phyloP scores from a whole-genome alignment of 2,113 vertebrate genomes.

The Rhea pennata region DNA sequence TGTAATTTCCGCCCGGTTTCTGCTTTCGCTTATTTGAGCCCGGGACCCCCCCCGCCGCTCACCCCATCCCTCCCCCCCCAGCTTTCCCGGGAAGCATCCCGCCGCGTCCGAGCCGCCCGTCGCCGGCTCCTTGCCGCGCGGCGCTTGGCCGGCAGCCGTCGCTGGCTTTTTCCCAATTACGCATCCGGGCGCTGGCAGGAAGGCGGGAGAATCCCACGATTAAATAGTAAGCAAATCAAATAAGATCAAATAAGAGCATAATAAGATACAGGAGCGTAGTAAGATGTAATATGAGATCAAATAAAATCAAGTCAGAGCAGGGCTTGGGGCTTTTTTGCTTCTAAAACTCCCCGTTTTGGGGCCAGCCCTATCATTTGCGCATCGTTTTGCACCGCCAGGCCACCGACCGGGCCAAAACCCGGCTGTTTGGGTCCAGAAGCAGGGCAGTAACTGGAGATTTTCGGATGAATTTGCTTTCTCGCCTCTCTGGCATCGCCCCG shows the following conservation, averaged over 20 bases:
- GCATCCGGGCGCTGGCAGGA: no score
- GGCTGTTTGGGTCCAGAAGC: neutral
- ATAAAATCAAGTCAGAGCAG: neutral
- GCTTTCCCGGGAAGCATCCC: neutral
- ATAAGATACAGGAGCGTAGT: no score
- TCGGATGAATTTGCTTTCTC: neutral
- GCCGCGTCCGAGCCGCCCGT: no score
- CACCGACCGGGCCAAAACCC: neutral
- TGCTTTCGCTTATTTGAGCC: neutral
- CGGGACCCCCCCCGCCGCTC: no score
- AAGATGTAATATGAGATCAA: neutral
- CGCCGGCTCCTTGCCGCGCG: no score
- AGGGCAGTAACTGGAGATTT: neutral
- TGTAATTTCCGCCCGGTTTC: neutral
- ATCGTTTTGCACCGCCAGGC: neutral
- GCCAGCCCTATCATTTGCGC: neutral
- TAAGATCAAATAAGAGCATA: neutral
- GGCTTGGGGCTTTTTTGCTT: neutral
- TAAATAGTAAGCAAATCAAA: neutral
- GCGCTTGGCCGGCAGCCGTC: no score
- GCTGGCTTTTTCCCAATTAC: no score
- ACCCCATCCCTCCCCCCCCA: no score
- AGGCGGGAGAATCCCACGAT: no score
- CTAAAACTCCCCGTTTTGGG: accelerated
- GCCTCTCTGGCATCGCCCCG: no score